A percentile compares a stretch with the other conserved stretches of the same genome.
phyloP scores from a whole-genome alignment of 37 sponge, comb jelly and placozoan genomes.

The Hexactinellida sp. region DNA sequence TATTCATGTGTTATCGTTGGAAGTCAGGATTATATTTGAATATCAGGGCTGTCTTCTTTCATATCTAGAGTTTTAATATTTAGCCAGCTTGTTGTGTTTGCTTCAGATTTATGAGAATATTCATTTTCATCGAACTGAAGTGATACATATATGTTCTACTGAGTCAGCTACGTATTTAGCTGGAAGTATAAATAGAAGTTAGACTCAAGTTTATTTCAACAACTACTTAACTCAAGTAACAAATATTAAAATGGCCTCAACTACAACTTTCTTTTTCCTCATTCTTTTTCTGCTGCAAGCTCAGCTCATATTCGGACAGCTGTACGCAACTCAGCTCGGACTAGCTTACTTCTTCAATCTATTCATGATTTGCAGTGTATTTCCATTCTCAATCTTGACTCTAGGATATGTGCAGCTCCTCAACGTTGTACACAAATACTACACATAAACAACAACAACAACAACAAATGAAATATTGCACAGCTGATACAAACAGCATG shows the following conservation, averaged over 20 bases:
- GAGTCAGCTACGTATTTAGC: no score
- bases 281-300: background rate
- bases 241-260: constrained; percentile 11
- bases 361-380: constrained; percentile 15
- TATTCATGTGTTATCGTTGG: no score
- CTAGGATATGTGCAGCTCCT: background rate
- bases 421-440: constrained; percentile 13
- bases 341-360: constrained; percentile 8
- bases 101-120: no score
- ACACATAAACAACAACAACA: constrained; percentile 4
- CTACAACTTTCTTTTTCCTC: constrained; percentile 5
- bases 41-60: no score
- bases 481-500: background rate
- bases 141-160: no score
- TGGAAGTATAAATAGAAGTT: no score
- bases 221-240: background rate
- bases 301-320: background rate
- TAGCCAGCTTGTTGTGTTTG: no score
- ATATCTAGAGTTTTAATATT: no score
- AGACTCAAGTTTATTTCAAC: background rate
- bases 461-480: background rate
- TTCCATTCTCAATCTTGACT: constrained; percentile 7
- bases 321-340: background rate
- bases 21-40: no score
- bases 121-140: no score